phyloP scores from a whole-genome alignment of 1,140 invertebrate species.

The Drosophila takahashii region DNA sequence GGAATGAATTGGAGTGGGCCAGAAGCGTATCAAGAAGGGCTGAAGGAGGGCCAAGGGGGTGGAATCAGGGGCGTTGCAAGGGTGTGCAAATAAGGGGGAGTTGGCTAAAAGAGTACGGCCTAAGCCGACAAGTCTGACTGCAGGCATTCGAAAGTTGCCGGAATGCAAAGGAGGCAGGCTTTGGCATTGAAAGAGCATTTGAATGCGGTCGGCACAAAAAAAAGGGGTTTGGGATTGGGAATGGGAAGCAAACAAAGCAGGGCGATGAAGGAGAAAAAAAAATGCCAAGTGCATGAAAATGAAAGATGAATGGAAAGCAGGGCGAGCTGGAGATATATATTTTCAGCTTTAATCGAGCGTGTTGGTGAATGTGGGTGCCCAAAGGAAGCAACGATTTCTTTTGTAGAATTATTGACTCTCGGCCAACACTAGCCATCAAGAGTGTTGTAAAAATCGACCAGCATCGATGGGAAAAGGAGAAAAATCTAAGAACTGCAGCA shows the following conservation, averaged over 20 bases:
- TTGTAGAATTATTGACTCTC: constrained; percentile 47
- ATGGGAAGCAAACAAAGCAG: constrained; percentile 45
- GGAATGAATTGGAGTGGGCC: constrained; percentile 7
- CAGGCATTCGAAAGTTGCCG: constrained; percentile 51
- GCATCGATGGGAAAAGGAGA: neutral
- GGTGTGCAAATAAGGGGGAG: constrained; percentile 16
- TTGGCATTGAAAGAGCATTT: constrained; percentile 78
- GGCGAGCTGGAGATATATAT: constrained; percentile 13
- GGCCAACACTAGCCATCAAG: constrained; percentile 16
- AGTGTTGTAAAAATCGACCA: constrained; percentile 9
- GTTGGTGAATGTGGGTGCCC: constrained; percentile 36
- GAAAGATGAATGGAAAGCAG: constrained; percentile 28
- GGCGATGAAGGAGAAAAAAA: constrained; percentile 37
- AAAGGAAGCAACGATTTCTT: constrained; percentile 28
- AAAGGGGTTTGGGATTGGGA: neutral
- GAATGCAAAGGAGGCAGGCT: constrained; percentile 66
- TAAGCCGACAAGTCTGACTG: constrained; percentile 79
- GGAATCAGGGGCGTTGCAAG: neutral
- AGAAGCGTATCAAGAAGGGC: constrained; percentile 34
- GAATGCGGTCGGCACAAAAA: constrained; percentile 28
- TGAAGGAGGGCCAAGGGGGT: neutral
- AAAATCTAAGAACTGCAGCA: neutral
- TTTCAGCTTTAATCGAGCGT: constrained; percentile 76
- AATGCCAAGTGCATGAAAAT: constrained; percentile 78
- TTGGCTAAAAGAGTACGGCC: constrained; percentile 31